These are phyloP conservation scores for Rhinopithecus roxellana DNA, from an alignment of 2,113 vertebrate species.

Conservation along the genomic window DNA sequence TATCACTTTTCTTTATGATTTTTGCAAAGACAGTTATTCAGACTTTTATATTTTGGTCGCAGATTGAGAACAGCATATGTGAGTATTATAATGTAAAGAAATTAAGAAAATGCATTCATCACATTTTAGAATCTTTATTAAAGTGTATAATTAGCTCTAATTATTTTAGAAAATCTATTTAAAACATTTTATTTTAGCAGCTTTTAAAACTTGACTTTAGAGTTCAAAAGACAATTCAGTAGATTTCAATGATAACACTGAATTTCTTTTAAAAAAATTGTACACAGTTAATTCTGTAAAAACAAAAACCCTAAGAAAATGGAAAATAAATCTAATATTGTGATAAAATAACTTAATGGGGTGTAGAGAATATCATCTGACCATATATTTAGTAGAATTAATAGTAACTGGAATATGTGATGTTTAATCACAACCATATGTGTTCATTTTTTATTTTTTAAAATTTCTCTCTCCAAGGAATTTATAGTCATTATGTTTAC, in stretches of 20 bases:
- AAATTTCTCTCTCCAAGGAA: background rate
- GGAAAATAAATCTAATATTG: background rate
- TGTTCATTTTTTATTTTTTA: background rate
- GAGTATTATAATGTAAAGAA: background rate
- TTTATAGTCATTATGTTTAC: background rate
- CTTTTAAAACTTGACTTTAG: conserved; percentile 14
- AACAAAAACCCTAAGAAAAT: background rate
- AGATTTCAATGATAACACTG: background rate
- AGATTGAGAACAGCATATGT: background rate
- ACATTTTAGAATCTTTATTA: background rate
- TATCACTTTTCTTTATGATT: background rate
- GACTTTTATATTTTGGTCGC: background rate
- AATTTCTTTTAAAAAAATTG: background rate
- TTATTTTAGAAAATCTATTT: background rate
- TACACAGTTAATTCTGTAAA: background rate
- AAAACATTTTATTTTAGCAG: background rate
- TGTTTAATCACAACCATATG: background rate
- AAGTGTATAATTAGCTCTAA: background rate
- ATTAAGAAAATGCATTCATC: background rate
- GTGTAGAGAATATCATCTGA: background rate
- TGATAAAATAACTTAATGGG: background rate
- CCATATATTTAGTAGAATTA: background rate
- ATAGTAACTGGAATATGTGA: background rate
- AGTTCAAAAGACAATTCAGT: background rate
- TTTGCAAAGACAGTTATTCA: background rate